Evolutionary conservation across 2,797 vertebrate genomes (phyloP), one percentile per base, ranked within the genome.

Genomic region (Tokudaia muenninki): DNA sequence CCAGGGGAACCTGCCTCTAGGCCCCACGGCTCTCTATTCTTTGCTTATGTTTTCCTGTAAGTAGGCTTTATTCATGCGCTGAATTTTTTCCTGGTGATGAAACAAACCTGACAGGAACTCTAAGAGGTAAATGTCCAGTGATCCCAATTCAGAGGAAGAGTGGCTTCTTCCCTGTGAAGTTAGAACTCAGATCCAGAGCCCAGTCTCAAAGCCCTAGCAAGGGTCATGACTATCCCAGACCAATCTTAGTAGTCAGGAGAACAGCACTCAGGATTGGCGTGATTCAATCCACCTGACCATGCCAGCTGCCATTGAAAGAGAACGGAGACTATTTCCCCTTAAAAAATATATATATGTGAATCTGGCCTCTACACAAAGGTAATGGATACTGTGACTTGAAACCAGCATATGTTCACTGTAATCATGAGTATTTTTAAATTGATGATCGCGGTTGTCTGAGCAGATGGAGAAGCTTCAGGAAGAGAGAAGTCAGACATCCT

Each of bases 391-490:
- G 12, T 41, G 57, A 75, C 74, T 86, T 14, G 41, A 29, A 80
- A 70, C 57, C 12, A 57, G 37, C 92, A 21, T 92, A 86, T 93
- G 95, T 41, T 97, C 89, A 1, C 57, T 84, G 9, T 19, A 70
- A 93, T 81, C 94, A 34, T 21, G 82, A 92, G 92, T 75, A 19
- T 44, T 92, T 92, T 81, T 75, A 81, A 94, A 93, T 4, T 94
- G 92, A 97, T 94, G 88, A 92, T 90, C 77, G 57, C 93, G 92
- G 94, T 95, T 96, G 94, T 89, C 82, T 77, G 41, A 93, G 92
- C 92, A 96, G 96, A 96, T 95, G 91, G 34, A 96, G 79, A 88
- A 95, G 90, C 89, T 95, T 94, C 65, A 24, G 94, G 91, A 96
- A 92, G 82, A 93, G 67, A 82, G 44, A 89, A 90, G 50, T 81